Conservation (phyloP, 2,888 invertebrate species). For the Lasioglossum marginatum region DNA sequence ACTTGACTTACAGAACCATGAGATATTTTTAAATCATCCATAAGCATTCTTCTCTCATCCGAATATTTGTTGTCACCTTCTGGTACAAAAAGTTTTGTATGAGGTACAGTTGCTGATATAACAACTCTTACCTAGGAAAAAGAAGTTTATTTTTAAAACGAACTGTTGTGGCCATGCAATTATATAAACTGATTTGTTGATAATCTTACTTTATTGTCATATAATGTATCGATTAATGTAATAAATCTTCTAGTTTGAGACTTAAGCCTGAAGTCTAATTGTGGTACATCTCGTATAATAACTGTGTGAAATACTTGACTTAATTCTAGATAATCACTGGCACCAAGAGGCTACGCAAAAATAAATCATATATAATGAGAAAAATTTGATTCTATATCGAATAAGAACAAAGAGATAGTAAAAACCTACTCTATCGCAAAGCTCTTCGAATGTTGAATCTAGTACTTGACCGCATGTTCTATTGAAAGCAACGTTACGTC, state of each 20-base stretch:
- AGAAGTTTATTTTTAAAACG: constrained; percentile 10
- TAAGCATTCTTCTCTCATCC: constrained; percentile 94
- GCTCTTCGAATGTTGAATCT: constrained; percentile 94
- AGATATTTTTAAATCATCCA: constrained; percentile 97
- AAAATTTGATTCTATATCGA: background rate
- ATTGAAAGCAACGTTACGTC: constrained; percentile 94
- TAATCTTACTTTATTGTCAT: constrained; percentile 92
- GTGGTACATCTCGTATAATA: constrained; percentile 95
- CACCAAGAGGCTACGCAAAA: constrained; percentile 90
- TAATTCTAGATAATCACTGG: constrained; percentile 97
- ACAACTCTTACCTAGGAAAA: constrained; percentile 89
- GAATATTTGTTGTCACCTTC: constrained; percentile 86
- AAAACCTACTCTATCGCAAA: constrained; percentile 92
- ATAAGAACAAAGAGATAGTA: background rate
- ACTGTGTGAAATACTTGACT: constrained; percentile 98
- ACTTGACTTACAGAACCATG: constrained; percentile 88
- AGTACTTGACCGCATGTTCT: constrained; percentile 97
- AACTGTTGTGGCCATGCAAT: constrained; percentile 60
- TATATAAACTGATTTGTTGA: background rate
- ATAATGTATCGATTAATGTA: constrained; percentile 97
- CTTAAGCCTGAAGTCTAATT: constrained; percentile 91
- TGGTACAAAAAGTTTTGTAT: constrained; percentile 90
- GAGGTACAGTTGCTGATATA: constrained; percentile 92
- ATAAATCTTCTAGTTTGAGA: constrained; percentile 98
- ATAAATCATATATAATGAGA: background rate